These are phyloP conservation scores for Trileptium ribeirensis DNA, from an alignment of 2,888 invertebrate genomes.

Conservation along the genomic window DNA sequence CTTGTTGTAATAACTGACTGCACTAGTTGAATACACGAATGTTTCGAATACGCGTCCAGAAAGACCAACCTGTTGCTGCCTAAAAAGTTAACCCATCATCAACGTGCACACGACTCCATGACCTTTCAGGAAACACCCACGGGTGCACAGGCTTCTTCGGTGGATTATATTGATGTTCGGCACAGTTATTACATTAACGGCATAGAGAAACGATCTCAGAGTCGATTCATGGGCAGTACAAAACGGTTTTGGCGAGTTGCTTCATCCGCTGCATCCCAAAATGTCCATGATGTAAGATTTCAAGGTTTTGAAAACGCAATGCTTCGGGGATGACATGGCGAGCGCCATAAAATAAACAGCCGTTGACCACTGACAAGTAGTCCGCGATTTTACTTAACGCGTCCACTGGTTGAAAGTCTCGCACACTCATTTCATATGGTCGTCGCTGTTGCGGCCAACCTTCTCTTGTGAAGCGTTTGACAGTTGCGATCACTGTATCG, in stretches of 20 bases:
- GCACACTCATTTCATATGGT: background rate
- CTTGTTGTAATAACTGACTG: constrained; percentile 15
- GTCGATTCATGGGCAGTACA: constrained; percentile 10
- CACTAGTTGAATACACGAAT: background rate
- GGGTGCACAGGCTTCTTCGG: constrained; percentile 36
- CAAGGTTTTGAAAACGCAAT: background rate
- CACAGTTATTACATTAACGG: background rate
- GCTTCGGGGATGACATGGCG: background rate
- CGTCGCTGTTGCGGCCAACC: background rate
- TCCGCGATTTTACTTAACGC: background rate
- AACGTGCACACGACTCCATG: constrained; percentile 42
- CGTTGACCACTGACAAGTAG: constrained; percentile 20
- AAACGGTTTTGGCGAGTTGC: background rate
- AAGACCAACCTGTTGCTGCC: constrained; percentile 18
- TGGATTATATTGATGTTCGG: constrained; percentile 11
- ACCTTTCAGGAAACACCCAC: constrained; percentile 39
- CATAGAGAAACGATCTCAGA: background rate
- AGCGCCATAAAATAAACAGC: constrained; percentile 30
- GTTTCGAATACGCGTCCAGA: background rate
- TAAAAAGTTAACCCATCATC: constrained; percentile 39
- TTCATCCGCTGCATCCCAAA: constrained; percentile 3
- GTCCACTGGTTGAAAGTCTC: background rate
- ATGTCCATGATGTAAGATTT: background rate
- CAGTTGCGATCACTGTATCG: background rate
- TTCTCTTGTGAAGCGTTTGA: background rate